These are phyloP conservation scores for Cheilosia vulpina DNA, from an alignment of 2,888 invertebrate species.

Conservation along the genomic window DNA sequence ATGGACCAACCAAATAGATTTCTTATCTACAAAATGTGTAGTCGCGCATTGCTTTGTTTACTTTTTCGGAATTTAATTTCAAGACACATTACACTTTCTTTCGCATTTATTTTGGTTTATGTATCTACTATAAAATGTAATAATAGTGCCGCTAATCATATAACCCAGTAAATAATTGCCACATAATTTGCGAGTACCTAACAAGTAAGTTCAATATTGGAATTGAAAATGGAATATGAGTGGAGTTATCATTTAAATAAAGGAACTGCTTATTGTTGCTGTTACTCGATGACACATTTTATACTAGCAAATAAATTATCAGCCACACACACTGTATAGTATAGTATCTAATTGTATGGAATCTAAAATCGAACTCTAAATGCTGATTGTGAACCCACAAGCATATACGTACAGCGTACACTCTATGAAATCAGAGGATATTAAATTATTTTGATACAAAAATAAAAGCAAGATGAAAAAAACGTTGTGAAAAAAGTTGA, in stretches of 20 bases:
- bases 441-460: constrained; percentile 35
- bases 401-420: background rate
- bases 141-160: background rate
- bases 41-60: constrained; percentile 34
- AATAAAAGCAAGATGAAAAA: constrained; percentile 25
- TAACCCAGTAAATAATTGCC: background rate
- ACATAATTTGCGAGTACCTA: background rate
- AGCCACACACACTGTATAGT: constrained; percentile 19
- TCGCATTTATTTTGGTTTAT: background rate
- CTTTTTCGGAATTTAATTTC: constrained; percentile 32
- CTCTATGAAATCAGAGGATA: constrained; percentile 23
- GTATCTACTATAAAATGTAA: background rate
- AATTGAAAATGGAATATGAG: no score
- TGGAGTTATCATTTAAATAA: background rate
- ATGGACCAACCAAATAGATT: background rate
- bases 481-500: constrained; percentile 44
- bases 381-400: constrained; percentile 8
- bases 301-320: constrained; percentile 2
- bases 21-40: constrained; percentile 36
- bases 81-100: background rate
- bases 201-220: background rate
- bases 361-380: constrained; percentile 26
- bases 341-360: constrained; percentile 11
- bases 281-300: constrained; percentile 26
- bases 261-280: background rate